A percentile compares a stretch with the other conserved stretches of the same genome.
Conservation (phyloP, 2,113 vertebrate genomes). For the Otis tarda region DNA sequence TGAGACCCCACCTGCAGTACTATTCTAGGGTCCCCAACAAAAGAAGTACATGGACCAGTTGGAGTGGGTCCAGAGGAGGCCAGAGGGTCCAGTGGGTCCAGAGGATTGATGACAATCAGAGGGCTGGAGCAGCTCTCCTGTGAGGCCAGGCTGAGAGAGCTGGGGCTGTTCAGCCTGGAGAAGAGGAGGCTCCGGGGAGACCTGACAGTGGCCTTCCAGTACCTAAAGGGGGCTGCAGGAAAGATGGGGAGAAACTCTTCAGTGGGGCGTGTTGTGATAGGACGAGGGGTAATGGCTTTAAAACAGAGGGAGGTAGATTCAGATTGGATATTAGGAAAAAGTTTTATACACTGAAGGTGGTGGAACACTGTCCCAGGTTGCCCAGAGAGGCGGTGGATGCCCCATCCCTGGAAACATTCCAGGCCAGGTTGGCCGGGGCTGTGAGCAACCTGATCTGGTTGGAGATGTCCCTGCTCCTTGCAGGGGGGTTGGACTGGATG, state of each 20-base stretch:
- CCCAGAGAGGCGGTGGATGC: background rate
- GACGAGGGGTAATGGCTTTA: background rate
- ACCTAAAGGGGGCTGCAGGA: background rate
- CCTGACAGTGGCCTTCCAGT: rapidly evolving
- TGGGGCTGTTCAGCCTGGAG: background rate
- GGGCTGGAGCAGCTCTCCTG: background rate
- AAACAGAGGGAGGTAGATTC: background rate
- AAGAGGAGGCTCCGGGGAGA: background rate
- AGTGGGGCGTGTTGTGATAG: rapidly evolving
- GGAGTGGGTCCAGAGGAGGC: background rate
- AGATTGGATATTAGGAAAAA: background rate
- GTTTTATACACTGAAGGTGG: rapidly evolving
- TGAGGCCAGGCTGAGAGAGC: background rate
- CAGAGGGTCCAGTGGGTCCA: background rate
- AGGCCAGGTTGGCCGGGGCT: no score
- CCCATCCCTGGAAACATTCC: no score
- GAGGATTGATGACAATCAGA: background rate
- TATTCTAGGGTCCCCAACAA: background rate
- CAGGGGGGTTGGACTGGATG: no score
- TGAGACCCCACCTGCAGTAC: background rate
- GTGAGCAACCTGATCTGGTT: no score
- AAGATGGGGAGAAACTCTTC: background rate
- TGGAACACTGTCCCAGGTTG: rapidly evolving
- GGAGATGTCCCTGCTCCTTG: no score
- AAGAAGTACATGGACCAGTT: background rate